phyloP scores from a whole-genome alignment of 2,797 vertebrate genomes.

The Poeciliopsis presidionis region DNA sequence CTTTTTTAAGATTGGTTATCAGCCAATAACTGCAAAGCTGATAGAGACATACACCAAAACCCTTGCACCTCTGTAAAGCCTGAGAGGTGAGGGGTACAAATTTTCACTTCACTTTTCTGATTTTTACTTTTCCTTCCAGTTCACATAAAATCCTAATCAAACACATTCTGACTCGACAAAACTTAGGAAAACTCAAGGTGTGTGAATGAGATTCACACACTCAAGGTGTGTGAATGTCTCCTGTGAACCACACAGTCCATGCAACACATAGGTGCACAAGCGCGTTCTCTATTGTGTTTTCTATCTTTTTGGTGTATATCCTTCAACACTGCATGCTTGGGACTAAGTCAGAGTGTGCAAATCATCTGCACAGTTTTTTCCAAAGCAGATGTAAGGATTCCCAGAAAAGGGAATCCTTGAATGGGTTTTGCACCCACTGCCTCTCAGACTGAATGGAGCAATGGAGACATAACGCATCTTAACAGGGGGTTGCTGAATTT shows the following conservation, averaged over 20 bases:
- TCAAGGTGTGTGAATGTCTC: not conserved
- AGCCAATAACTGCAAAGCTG: not conserved
- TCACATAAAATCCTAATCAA: not conserved
- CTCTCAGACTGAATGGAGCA: not conserved
- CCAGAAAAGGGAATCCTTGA: slow-evolving; percentile 45
- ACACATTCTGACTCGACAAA: not conserved
- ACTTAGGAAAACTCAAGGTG: not conserved
- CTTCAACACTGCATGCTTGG: not conserved
- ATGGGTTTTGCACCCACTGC: slow-evolving; percentile 5
- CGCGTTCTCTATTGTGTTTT: not conserved
- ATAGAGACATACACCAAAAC: not conserved
- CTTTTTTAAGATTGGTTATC: not conserved
- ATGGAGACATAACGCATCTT: slow-evolving; percentile 1
- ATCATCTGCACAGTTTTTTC: slow-evolving; percentile 24
- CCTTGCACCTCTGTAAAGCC: not conserved
- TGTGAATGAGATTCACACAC: not conserved
- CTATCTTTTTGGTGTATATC: not conserved
- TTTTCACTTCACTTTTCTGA: not conserved
- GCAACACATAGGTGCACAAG: not conserved
- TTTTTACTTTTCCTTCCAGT: not conserved
- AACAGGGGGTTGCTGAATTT: not conserved
- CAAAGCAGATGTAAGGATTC: slow-evolving; percentile 7
- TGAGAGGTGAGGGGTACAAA: not conserved
- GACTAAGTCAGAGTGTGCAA: slow-evolving; percentile 34
- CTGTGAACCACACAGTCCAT: not conserved